A percentile compares a stretch with the other conserved stretches of the same genome.
Conservation (phyloP, 2,113 vertebrate genomes). For the Geococcyx californianus region DNA sequence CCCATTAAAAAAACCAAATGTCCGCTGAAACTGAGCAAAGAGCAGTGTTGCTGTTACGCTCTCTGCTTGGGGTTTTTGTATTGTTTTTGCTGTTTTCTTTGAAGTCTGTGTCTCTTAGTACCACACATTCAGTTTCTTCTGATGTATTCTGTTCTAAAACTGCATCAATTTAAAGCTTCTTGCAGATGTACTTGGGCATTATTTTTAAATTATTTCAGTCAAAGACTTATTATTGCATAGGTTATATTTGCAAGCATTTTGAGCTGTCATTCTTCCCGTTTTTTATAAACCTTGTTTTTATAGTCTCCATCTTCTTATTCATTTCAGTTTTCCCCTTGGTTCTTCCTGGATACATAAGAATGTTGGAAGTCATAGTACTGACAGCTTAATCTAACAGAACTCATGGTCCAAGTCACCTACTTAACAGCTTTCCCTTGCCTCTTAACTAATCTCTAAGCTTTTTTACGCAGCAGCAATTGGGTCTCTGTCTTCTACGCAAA, state of each 20-base stretch:
- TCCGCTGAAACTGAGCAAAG: background rate
- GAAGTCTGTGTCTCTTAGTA: background rate
- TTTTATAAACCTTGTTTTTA: background rate
- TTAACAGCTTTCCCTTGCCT: background rate
- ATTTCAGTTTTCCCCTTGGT: background rate
- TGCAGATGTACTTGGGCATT: background rate
- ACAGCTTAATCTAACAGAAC: background rate
- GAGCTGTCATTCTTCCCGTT: background rate
- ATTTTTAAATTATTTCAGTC: background rate
- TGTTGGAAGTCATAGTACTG: background rate
- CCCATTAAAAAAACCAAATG: background rate
- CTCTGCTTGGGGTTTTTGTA: background rate
- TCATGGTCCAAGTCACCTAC: background rate
- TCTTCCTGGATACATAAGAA: background rate
- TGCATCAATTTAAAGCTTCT: background rate
- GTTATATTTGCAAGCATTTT: background rate
- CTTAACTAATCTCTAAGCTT: background rate
- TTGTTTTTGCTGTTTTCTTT: background rate
- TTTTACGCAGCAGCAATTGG: background rate
- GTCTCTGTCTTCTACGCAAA: background rate
- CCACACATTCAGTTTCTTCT: background rate
- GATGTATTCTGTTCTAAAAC: background rate
- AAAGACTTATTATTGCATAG: background rate
- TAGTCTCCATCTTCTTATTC: background rate
- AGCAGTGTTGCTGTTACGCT: background rate